phyloP scores from a whole-genome alignment of 2,888 invertebrate species.

The Xylocampa areola region DNA sequence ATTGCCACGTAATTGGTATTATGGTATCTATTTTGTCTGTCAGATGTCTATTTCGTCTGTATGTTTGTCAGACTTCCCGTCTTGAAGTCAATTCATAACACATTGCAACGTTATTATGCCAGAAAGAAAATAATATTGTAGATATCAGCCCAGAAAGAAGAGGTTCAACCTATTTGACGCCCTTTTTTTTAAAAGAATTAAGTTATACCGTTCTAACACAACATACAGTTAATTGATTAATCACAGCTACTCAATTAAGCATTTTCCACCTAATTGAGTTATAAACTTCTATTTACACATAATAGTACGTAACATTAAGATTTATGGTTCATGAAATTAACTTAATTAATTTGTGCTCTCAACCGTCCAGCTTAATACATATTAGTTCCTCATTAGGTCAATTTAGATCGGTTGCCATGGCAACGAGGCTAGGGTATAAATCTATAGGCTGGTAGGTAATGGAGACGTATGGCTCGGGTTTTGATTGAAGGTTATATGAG shows the following conservation, averaged over 20 bases:
- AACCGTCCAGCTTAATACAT: constrained; percentile 63
- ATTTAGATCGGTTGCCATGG: constrained; percentile 52
- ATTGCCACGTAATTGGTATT: too few relatives aligned
- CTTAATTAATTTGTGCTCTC: constrained; percentile 71
- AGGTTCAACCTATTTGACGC: too few relatives aligned
- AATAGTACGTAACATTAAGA: constrained; percentile 49
- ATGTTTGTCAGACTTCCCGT: too few relatives aligned
- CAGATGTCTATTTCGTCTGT: too few relatives aligned
- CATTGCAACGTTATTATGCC: too few relatives aligned
- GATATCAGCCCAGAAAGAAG: too few relatives aligned
- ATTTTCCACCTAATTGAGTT: constrained; percentile 46
- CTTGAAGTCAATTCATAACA: too few relatives aligned
- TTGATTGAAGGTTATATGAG: constrained; percentile 10
- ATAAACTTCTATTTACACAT: constrained; percentile 47
- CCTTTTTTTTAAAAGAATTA: too few relatives aligned
- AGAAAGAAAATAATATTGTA: too few relatives aligned
- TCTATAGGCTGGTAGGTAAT: constrained; percentile 34
- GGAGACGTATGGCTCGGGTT: constrained; percentile 26
- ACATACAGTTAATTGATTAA: constrained; percentile 13
- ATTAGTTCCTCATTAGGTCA: constrained; percentile 69
- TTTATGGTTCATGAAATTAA: constrained; percentile 66
- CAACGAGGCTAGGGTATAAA: constrained; percentile 35
- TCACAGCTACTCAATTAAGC: constrained; percentile 45
- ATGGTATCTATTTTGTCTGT: too few relatives aligned
- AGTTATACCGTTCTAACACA: too few relatives aligned